A percentile compares a stretch with the other conserved stretches of the same genome.
These are phyloP conservation scores for Castor canadensis DNA, from an alignment of 2,113 vertebrate species.

Conservation along the genomic window DNA sequence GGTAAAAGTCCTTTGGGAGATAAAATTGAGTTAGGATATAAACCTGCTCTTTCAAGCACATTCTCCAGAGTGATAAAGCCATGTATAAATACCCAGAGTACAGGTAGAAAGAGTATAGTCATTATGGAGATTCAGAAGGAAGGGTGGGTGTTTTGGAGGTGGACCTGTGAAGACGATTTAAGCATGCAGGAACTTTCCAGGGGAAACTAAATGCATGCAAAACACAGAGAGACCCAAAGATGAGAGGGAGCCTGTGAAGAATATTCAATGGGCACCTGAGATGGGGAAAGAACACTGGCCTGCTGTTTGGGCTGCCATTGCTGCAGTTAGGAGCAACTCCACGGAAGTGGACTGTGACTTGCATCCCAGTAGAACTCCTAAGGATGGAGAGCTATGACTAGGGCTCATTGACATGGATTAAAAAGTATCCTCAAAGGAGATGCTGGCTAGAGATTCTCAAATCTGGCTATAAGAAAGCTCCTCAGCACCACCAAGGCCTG, in stretches of 20 bases:
- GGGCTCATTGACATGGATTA: too few relatives aligned
- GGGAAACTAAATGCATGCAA: background rate
- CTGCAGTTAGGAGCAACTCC: too few relatives aligned
- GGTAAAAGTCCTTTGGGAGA: constrained; percentile 9
- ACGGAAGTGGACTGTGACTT: too few relatives aligned
- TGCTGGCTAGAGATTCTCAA: background rate
- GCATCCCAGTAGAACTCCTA: too few relatives aligned
- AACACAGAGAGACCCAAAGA: too few relatives aligned
- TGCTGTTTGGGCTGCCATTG: background rate
- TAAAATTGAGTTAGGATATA: constrained; percentile 14
- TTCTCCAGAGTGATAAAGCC: background rate
- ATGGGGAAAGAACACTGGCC: background rate
- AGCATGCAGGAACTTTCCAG: background rate
- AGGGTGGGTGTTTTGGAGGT: background rate
- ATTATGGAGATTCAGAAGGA: too few relatives aligned
- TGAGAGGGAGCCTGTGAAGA: fast-evolving
- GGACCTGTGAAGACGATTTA: background rate
- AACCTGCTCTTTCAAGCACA: background rate
- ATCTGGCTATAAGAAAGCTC: background rate
- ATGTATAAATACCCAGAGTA: background rate
- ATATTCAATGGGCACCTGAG: fast-evolving
- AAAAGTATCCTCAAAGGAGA: background rate
- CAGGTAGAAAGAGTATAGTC: background rate
- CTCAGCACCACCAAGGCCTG: background rate
- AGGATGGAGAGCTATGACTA: too few relatives aligned